Base-by-base conservation (phyloP, 2,797 vertebrate genomes). In the Pteropus rufus region DNA sequence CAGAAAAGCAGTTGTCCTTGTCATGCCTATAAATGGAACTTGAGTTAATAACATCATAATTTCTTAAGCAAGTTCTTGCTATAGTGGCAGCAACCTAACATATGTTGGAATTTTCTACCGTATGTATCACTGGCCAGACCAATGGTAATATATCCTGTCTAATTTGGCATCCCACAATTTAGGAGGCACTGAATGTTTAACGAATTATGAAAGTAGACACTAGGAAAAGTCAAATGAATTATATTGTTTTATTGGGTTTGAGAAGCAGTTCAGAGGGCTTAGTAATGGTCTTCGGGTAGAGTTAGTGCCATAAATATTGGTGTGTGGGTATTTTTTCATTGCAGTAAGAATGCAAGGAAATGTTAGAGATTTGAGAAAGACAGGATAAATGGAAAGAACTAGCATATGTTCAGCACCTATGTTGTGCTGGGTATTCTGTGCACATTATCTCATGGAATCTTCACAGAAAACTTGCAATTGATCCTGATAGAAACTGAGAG, bases 181-280 rank as follows among this genome's bases (percentile, higher is more conserved):
- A 81, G n/a, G 44, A 93, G 54, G 36, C 5, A 44, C 26, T 80
- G 12, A 72, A 65, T 73, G 12, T 79, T 94, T 73, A 90, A 77
- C 79, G 64, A 95, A 84, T 64, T 92, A 79, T 83, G 44, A 90
- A 92, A 69, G 9, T 21, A 93, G n/a, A 60, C 26, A 88, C 18
- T 93, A 94, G 64, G 76, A 96, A 95, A 73, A 76, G 2, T 94
- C n/a, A 76, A 83, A 58, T 77, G 39, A 39, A 87, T 54, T 86
- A 62, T 64, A 7, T 41, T 29, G 24, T 54, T 94, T 91, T 46
- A 69, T 54, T 84, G 73, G 72, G 52, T 76, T 94, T 84, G 65
- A 92, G 58, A 93, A 91, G 84, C 5, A 84, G 12, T 91, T 87
- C 58, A 54, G 29, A 54, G 16, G 15, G 23, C n/a, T 96, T 76